phyloP scores from a whole-genome alignment of 2,888 invertebrate species.

The Hartigia nigra region DNA sequence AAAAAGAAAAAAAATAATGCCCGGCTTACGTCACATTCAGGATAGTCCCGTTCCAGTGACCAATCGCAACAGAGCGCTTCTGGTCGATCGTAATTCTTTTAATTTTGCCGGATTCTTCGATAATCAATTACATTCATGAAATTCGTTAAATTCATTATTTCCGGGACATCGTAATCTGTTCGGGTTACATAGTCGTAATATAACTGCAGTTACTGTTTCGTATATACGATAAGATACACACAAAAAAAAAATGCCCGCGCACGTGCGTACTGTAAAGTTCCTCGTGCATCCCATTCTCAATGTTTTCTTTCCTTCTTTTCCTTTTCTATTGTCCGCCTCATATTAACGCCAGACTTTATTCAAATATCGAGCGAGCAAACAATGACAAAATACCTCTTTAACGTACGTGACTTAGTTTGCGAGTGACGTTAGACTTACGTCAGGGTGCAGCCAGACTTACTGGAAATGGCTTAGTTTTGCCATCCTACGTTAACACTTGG shows the following conservation, averaged over 20 bases:
- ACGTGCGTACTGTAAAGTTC: neutral
- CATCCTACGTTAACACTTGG: neutral
- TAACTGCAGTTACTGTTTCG: too few species aligned
- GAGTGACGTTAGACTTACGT: neutral
- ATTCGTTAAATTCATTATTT: neutral
- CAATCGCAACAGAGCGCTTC: neutral
- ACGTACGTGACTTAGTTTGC: neutral
- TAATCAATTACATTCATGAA: neutral
- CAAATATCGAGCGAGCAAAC: neutral
- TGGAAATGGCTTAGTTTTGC: neutral
- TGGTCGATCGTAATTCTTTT: neutral
- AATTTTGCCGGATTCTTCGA: neutral
- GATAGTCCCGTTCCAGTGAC: neutral
- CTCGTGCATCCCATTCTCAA: neutral
- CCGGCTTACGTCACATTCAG: neutral
- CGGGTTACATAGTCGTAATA: neutral
- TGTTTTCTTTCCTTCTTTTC: neutral
- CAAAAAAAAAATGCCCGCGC: too few species aligned
- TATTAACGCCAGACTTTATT: neutral
- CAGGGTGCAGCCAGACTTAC: neutral
- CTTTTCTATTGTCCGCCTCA: neutral
- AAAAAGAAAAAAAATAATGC: neutral
- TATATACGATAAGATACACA: too few species aligned
- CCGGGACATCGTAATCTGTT: neutral
- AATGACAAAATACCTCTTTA: neutral